Percentiles rank a stretch among this genome's conserved stretches.
Evolutionary conservation across 2,888 invertebrate species (phyloP).

Genomic region (Aspidiotus rigidus): DNA sequence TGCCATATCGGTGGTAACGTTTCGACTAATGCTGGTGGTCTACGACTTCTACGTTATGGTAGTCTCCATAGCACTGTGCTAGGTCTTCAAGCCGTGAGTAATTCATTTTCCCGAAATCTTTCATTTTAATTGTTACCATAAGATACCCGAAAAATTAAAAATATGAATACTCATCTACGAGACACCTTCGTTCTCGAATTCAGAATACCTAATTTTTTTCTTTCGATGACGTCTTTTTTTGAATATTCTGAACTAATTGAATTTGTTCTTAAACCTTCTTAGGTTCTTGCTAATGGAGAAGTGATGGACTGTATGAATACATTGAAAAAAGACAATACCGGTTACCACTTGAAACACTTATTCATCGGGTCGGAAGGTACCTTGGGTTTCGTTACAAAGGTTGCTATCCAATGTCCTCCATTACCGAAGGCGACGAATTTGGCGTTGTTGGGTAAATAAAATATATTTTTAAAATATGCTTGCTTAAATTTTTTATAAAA

Average conservation of each 20-base stretch:
- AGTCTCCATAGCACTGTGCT: slow-evolving; percentile 84
- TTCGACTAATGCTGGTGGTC: slow-evolving; percentile 92
- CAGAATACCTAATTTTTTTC: neutral
- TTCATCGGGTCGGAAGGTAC: slow-evolving; percentile 98
- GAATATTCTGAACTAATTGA: neutral
- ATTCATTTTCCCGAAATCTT: too few species aligned
- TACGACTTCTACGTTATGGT: slow-evolving; percentile 88
- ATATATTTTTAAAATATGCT: too few species aligned
- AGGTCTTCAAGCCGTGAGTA: slow-evolving; percentile 80
- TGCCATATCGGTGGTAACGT: slow-evolving; percentile 94
- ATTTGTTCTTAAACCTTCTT: slow-evolving; percentile 16
- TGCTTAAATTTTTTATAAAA: slow-evolving; percentile 7
- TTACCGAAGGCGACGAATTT: slow-evolving; percentile 72
- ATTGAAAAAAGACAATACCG: slow-evolving; percentile 91
- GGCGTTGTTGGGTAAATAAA: slow-evolving; percentile 70
- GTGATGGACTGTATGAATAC: slow-evolving; percentile 74
- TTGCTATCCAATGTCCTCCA: slow-evolving; percentile 81
- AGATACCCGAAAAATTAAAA: too few species aligned
- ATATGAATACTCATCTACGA: too few species aligned
- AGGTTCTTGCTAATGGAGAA: slow-evolving; percentile 78
- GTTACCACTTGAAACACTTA: slow-evolving; percentile 90
- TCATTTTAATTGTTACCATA: too few species aligned
- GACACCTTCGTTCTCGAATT: too few species aligned
- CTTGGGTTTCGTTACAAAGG: slow-evolving; percentile 84
- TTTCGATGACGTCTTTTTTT: neutral